Conservation (phyloP, 2,113 vertebrate genomes). For the Tichodroma muraria region DNA sequence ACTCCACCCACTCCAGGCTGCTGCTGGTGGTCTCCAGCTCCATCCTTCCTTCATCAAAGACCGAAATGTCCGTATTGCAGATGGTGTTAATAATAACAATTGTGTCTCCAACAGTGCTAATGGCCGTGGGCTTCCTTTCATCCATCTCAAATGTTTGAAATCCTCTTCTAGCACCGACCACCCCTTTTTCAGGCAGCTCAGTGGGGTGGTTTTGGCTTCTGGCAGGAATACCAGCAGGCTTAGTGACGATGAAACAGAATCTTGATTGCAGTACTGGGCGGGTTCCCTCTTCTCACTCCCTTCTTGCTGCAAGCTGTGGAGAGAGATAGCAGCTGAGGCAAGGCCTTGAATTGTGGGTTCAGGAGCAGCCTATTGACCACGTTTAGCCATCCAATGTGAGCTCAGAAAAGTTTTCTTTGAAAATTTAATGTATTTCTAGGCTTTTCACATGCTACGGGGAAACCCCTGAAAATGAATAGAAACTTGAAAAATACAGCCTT, state of each 20-base stretch:
- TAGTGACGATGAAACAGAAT: background rate
- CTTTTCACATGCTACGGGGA: background rate
- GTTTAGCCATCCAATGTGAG: background rate
- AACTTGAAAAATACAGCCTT: background rate
- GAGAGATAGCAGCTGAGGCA: background rate
- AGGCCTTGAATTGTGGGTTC: background rate
- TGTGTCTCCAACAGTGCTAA: conserved; percentile 47
- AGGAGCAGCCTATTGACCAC: background rate
- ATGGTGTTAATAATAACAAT: conserved; percentile 52
- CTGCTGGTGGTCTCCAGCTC: conserved; percentile 39
- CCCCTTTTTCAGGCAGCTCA: background rate
- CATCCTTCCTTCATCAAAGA: conserved; percentile 35
- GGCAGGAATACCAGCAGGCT: background rate
- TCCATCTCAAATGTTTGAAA: conserved; percentile 29
- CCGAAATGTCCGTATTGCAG: background rate
- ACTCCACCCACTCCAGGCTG: background rate
- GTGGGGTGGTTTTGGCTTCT: background rate
- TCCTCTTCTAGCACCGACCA: background rate
- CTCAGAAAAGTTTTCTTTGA: background rate
- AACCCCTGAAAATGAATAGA: background rate
- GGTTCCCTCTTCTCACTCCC: background rate
- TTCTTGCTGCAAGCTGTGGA: background rate
- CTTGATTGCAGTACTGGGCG: background rate
- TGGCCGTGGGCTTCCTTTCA: conserved; percentile 36
- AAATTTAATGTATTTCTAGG: background rate